Evolutionary conservation across 2,888 invertebrate species (phyloP), one percentile per base, ranked within the genome.

Genomic region (Bhutanitis thaidina): DNA sequence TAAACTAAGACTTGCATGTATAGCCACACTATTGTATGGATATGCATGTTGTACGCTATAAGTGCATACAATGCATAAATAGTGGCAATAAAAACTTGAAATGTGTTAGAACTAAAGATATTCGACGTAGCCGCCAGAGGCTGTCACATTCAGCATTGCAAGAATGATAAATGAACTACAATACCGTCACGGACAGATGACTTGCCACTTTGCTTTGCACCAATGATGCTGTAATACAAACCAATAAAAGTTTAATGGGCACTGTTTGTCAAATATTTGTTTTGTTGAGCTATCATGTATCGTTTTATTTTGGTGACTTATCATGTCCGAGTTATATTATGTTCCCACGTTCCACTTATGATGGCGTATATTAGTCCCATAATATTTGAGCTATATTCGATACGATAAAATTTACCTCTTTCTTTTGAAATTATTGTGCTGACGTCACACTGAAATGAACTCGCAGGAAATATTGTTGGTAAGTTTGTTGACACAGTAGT

Each of bases 401-500:
- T 53, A 49, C 51, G 53, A 62, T 61, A 61, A 67, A 67, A 35
- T 47, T 57, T 39, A 40, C 43, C 54, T 65, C 59, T 60, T 69
- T 64, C 61, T 58, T 63, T 57, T 66, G 60, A 71, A 71, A 70
- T 71, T 74, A 75, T 76, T 69, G 64, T 66, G 67, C 66, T 73
- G 68, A 74, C 70, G 71, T 76, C 69, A 74, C 68, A 59, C 63
- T 67, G 64, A 71, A 74, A 76, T 74, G 69, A 74, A 64, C 71
- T 71, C n/a, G n/a, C n/a, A n/a, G 8, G 5, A 72, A 78, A 76
- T 67, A 73, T 67, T 64, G 66, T 71, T 73, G 64, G 57, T 55
- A 77, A 84, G 74, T 85, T 80, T 73, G 74, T 71, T 71, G 73
- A 77, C 74, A 76, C 69, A 64, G 59, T 56, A 64, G 65, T 68